Percentiles rank a stretch among this genome's conserved stretches.
phyloP scores from a whole-genome alignment of 92 coral and sea anemone species.

The Parazoanthus darwini region DNA sequence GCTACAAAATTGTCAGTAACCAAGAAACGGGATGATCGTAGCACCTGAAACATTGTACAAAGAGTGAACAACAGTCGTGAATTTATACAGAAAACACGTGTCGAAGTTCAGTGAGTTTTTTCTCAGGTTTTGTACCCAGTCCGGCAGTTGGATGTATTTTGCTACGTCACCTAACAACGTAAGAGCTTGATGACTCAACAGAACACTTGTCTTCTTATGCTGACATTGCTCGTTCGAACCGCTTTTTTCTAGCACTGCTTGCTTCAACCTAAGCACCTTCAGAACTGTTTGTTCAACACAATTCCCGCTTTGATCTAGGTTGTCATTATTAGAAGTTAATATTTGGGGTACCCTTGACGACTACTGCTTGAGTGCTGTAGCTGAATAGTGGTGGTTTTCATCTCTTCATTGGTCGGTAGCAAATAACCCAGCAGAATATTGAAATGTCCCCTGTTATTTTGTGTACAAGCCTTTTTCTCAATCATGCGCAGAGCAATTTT shows the following conservation, averaged over 20 bases:
- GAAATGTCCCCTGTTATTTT: background rate
- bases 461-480: too few species aligned
- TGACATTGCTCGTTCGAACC: conserved; percentile 9
- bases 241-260: too few species aligned
- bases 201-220: conserved; percentile 4
- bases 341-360: conserved; percentile 15
- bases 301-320: conserved; percentile 21
- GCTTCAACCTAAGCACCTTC: conserved; percentile 1
- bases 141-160: conserved; percentile 20
- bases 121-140: conserved; percentile 21
- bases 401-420: background rate
- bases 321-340: background rate
- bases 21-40: too few species aligned
- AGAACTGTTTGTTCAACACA: conserved; percentile 17
- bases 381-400: background rate
- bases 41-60: background rate
- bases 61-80: conserved; percentile 11
- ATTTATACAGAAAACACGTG: conserved; percentile 22
- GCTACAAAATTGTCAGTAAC: conserved; percentile 18
- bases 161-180: conserved; percentile 15
- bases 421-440: conserved; percentile 16
- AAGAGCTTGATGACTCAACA: conserved; percentile 25
- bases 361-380: conserved; percentile 18
- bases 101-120: conserved; percentile 8
- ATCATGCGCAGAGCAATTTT: too few species aligned